Percentiles rank a stretch among this genome's conserved stretches.
Evolutionary conservation across 2,888 invertebrate species (phyloP).

Genomic region (Laothoe populi): DNA sequence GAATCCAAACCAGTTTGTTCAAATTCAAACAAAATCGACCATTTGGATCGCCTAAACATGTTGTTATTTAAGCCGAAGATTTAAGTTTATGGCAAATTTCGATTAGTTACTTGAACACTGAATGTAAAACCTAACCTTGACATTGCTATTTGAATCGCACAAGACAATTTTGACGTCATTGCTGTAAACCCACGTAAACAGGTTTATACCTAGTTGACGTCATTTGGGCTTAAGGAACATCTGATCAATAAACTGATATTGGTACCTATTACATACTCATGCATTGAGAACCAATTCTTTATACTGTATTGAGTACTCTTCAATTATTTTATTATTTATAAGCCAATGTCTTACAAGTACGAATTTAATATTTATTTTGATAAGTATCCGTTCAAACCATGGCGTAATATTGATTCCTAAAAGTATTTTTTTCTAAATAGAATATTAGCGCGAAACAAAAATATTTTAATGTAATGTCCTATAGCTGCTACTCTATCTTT

Average conservation of each 20-base stretch:
- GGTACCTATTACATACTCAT: not conserved
- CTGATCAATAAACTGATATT: not conserved
- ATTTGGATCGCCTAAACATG: not conserved
- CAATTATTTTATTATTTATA: too few relatives aligned
- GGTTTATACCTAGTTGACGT: constrained; percentile 14
- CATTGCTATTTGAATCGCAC: constrained; percentile 18
- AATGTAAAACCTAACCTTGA: constrained; percentile 16
- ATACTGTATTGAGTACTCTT: too few relatives aligned
- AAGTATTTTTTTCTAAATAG: too few relatives aligned
- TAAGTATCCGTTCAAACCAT: too few relatives aligned
- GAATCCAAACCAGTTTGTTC: constrained; percentile 33
- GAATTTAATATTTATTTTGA: too few relatives aligned
- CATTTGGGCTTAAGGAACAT: constrained; percentile 10
- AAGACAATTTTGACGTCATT: constrained; percentile 19
- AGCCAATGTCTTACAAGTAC: too few relatives aligned
- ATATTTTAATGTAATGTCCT: too few relatives aligned
- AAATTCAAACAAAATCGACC: constrained; percentile 7
- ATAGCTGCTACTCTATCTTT: too few relatives aligned
- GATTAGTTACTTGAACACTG: not conserved
- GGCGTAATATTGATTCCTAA: too few relatives aligned
- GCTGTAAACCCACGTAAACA: constrained; percentile 9
- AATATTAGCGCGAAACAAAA: too few relatives aligned
- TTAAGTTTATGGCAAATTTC: not conserved
- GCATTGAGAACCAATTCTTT: not conserved
- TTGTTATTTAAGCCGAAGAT: not conserved